Percentiles rank a stretch among this genome's conserved stretches.
Conservation (phyloP, 1,140 invertebrate genomes). For the Trichomalopsis sarcophagae region DNA sequence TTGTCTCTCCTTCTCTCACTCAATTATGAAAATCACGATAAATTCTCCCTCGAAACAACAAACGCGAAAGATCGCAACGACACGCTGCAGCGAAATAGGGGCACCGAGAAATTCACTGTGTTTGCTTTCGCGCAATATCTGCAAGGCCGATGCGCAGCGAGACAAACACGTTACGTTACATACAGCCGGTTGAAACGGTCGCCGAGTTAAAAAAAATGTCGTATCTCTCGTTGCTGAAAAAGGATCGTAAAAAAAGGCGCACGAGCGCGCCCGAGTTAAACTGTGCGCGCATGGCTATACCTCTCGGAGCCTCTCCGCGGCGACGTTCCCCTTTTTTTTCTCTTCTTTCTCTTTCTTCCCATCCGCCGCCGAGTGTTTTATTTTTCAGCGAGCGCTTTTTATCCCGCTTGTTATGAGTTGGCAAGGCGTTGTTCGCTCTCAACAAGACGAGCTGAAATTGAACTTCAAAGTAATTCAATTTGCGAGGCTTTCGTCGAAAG, state of each 20-base stretch:
- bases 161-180: no score
- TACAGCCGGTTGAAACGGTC: background rate
- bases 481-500: background rate
- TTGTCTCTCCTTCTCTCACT: background rate
- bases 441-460: background rate
- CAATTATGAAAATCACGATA: no score
- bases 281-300: background rate
- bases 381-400: background rate
- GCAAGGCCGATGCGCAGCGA: background rate
- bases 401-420: background rate
- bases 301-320: background rate
- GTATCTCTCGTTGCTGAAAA: background rate
- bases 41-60: no score
- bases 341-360: background rate
- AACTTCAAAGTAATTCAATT: background rate
- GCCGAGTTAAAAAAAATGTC: background rate
- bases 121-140: no score
- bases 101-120: background rate
- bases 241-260: background rate
- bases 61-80: background rate
- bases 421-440: background rate
- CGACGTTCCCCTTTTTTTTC: background rate
- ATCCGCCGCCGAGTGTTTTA: background rate
- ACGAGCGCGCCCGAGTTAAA: background rate
- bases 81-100: no score